Evolutionary conservation across 2,113 vertebrate genomes (phyloP).

Genomic region (Pygoscelis adeliae): DNA sequence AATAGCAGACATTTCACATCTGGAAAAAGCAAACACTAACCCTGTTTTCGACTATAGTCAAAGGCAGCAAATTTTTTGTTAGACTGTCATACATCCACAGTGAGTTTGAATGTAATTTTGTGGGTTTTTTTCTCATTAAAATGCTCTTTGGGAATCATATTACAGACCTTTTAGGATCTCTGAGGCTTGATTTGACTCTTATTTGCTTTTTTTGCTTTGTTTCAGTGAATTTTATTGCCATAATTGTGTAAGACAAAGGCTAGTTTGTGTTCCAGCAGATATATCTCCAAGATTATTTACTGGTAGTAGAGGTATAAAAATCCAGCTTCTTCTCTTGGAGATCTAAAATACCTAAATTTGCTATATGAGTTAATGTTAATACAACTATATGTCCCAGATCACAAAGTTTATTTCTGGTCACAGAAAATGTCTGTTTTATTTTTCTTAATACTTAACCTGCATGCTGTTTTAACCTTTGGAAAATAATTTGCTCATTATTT

Average conservation of each 20-base stretch:
- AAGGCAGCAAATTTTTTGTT: neutral
- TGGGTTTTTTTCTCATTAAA: neutral
- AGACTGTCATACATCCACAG: rapidly evolving
- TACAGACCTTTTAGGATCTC: neutral
- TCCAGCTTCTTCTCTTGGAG: neutral
- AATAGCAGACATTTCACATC: neutral
- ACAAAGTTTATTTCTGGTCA: neutral
- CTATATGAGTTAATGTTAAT: neutral
- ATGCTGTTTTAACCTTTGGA: neutral
- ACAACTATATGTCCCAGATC: neutral
- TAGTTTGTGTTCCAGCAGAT: neutral
- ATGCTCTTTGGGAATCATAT: neutral
- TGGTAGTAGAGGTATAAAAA: neutral
- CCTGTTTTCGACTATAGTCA: neutral
- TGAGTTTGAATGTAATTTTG: neutral
- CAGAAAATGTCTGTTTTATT: neutral
- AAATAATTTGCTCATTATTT: neutral
- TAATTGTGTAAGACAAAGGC: neutral
- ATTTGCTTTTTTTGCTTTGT: neutral
- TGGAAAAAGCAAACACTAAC: neutral
- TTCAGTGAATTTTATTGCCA: neutral
- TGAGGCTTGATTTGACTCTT: neutral
- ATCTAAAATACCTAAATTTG: neutral
- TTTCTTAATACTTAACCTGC: neutral
- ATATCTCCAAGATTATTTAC: neutral